A percentile compares a stretch with the other conserved stretches of the same genome.
Conservation (phyloP, 2,113 vertebrate species). For the Otus sunia region DNA sequence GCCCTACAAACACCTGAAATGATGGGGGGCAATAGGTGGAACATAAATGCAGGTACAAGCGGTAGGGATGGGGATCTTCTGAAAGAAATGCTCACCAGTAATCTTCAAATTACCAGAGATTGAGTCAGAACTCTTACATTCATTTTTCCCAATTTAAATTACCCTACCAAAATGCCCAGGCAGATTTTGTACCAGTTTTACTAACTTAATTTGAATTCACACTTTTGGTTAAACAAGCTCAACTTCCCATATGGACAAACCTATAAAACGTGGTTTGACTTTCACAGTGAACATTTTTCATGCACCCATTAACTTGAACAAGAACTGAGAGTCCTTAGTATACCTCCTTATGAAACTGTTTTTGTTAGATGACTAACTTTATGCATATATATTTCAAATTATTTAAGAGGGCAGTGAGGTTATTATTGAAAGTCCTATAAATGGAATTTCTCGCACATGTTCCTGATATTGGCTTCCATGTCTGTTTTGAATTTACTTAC, state of each 20-base stretch:
- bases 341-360: conserved; percentile 25
- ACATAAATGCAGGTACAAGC: not conserved
- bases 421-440: conserved; percentile 41
- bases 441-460: conserved; percentile 49
- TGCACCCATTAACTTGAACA: conserved; percentile 7
- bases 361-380: conserved; percentile 43
- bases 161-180: not conserved
- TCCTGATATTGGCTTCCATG: conserved; percentile 14
- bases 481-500: conserved; percentile 52
- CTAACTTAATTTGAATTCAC: conserved; percentile 45
- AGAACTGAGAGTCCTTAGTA: conserved; percentile 12
- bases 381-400: conserved; percentile 34
- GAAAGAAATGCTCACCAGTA: not conserved
- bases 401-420: conserved; percentile 44
- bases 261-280: conserved; percentile 25
- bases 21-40: not conserved
- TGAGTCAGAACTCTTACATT: not conserved
- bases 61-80: not conserved
- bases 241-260: conserved; percentile 23
- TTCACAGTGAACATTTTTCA: conserved; percentile 19
- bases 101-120: not conserved
- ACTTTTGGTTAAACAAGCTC: conserved; percentile 34
- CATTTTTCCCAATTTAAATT: not conserved
- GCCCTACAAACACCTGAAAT: not conserved
- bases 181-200: conserved; percentile 14